Conservation (phyloP, 2,797 vertebrate genomes). For the Phrynocephalus vlangalii region DNA sequence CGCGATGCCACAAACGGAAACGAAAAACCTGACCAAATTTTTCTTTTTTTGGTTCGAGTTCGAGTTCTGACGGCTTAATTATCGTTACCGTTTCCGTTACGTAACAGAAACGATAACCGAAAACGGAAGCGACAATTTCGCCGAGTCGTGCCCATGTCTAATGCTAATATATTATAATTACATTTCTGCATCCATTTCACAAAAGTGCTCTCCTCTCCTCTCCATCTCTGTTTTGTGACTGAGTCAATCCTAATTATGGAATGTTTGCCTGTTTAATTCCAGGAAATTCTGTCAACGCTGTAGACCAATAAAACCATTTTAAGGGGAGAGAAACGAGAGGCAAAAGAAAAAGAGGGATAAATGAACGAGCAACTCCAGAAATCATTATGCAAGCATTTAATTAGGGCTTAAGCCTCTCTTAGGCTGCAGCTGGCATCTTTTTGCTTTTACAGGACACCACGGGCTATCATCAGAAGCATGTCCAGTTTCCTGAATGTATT, state of each 20-base stretch:
- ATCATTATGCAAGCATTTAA: conserved; percentile 11
- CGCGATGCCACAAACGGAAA: too few species aligned
- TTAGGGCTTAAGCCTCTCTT: not conserved
- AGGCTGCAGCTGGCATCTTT: not conserved
- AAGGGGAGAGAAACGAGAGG: not conserved
- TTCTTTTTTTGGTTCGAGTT: too few species aligned
- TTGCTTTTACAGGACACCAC: not conserved
- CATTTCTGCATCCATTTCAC: not conserved
- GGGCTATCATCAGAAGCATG: too few species aligned
- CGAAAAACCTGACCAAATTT: too few species aligned
- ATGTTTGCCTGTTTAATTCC: conserved; percentile 29
- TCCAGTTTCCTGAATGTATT: not conserved
- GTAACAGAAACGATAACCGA: too few species aligned
- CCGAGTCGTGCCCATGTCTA: too few species aligned
- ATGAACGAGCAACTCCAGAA: not conserved
- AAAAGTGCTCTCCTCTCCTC: too few species aligned
- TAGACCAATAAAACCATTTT: conserved; percentile 15
- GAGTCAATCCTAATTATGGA: not conserved
- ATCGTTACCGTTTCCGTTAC: too few species aligned
- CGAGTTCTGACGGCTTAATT: too few species aligned
- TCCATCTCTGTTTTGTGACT: not conserved
- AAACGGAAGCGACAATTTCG: too few species aligned
- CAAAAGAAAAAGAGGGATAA: not conserved
- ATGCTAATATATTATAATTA: not conserved
- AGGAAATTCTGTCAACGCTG: not conserved